Evolutionary conservation across 2,113 vertebrate genomes (phyloP).

Genomic region (Eudyptes chrysolophus): DNA sequence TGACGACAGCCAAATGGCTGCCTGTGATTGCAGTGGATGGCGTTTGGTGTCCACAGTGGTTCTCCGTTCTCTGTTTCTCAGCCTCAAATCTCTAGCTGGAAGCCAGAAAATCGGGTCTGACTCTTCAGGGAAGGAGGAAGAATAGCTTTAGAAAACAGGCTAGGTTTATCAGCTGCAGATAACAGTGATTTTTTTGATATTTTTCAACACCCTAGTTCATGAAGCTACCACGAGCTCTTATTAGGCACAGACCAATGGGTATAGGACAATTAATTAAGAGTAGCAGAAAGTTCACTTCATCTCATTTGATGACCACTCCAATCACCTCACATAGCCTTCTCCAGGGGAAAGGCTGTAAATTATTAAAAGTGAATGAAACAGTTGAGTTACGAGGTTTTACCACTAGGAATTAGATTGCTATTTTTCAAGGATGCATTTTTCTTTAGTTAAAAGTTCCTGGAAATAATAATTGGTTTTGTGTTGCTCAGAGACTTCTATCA

Average conservation of each 20-base stretch:
- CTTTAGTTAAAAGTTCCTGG: constrained; percentile 16
- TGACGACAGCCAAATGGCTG: background rate
- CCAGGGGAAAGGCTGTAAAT: background rate
- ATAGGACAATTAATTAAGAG: background rate
- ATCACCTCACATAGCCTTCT: background rate
- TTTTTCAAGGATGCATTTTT: constrained; percentile 24
- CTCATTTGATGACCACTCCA: background rate
- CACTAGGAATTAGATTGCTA: background rate
- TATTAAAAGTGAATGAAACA: background rate
- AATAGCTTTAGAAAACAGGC: background rate
- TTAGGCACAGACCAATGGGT: background rate
- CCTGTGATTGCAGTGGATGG: background rate
- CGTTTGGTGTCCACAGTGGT: background rate
- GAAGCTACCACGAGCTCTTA: background rate
- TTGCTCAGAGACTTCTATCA: constrained; percentile 8
- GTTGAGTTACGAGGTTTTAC: constrained; percentile 6
- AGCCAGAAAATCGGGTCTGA: background rate
- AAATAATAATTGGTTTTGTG: constrained; percentile 23
- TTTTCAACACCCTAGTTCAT: background rate
- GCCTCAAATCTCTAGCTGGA: background rate
- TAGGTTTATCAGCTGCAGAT: background rate
- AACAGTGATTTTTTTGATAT: background rate
- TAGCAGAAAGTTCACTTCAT: background rate
- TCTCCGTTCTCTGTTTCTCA: background rate
- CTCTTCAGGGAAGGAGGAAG: background rate